These are phyloP conservation scores for Phenacoccus solenopsis DNA, from an alignment of 1,140 invertebrate genomes.

Conservation along the genomic window DNA sequence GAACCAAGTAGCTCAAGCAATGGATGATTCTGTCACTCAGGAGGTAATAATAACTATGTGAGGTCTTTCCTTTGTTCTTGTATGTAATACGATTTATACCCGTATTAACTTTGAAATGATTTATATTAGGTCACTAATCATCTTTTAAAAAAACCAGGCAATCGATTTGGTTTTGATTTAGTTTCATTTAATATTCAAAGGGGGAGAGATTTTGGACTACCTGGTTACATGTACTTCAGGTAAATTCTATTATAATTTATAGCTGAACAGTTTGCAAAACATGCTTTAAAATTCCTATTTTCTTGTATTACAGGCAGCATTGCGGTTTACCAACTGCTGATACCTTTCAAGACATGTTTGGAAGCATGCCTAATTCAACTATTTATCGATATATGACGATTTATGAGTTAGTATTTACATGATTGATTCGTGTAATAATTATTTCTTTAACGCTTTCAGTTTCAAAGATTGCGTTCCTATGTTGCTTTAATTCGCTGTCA, in stretches of 20 bases:
- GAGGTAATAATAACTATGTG: too few relatives aligned
- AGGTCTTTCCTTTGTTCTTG: not conserved
- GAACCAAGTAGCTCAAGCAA: constrained; percentile 88
- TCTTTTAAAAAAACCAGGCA: constrained; percentile 76
- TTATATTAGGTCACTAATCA: constrained; percentile 61
- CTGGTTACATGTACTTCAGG: constrained; percentile 81
- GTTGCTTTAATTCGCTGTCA: too few relatives aligned
- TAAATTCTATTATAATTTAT: constrained; percentile 26
- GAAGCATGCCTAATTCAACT: constrained; percentile 79
- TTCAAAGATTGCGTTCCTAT: too few relatives aligned
- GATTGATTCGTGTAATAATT: too few relatives aligned
- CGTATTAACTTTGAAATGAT: not conserved
- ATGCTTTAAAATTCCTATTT: not conserved
- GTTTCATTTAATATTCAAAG: constrained; percentile 91
- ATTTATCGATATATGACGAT: constrained; percentile 59
- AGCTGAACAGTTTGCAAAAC: too few relatives aligned
- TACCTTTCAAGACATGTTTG: constrained; percentile 72
- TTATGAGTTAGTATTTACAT: constrained; percentile 47
- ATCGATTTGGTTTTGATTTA: constrained; percentile 76
- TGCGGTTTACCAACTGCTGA: constrained; percentile 69
- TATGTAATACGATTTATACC: not conserved
- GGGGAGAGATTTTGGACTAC: constrained; percentile 80
- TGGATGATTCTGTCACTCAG: constrained; percentile 87
- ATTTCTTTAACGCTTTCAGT: too few relatives aligned
- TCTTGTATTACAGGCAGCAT: constrained; percentile 51